Percentiles rank a stretch among this genome's conserved stretches.
Conservation (phyloP, 2,113 vertebrate genomes). For the Mobula hypostoma region DNA sequence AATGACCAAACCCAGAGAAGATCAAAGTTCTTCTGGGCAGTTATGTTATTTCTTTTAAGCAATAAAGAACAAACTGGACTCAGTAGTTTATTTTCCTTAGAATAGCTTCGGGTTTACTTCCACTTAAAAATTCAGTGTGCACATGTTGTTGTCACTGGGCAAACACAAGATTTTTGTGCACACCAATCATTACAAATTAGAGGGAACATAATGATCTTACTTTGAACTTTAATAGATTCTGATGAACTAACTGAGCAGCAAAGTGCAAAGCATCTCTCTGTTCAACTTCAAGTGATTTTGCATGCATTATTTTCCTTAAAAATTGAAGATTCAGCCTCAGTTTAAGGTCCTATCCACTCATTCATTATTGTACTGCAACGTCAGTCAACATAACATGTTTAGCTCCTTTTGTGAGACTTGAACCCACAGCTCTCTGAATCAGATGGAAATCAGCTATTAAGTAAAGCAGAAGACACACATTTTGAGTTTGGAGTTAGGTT, state of each 20-base stretch:
- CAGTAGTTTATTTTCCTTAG: too few relatives aligned
- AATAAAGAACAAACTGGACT: too few relatives aligned
- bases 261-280: neutral
- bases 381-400: neutral
- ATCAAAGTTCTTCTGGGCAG: too few relatives aligned
- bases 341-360: neutral
- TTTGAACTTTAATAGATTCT: neutral
- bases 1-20: too few relatives aligned
- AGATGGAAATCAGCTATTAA: neutral
- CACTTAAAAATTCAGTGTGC: too few relatives aligned
- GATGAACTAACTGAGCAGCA: neutral
- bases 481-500: neutral
- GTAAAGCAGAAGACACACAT: neutral
- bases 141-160: too few relatives aligned
- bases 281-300: neutral
- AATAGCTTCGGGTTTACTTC: too few relatives aligned
- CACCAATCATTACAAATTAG: too few relatives aligned
- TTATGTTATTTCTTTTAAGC: too few relatives aligned
- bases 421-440: neutral
- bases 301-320: neutral
- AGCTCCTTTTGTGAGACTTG: neutral
- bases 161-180: too few relatives aligned
- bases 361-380: neutral
- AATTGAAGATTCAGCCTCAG: neutral
- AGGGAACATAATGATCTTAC: too few relatives aligned